Conservation (phyloP, 2,888 invertebrate species). For the Chalcis sispes region DNA sequence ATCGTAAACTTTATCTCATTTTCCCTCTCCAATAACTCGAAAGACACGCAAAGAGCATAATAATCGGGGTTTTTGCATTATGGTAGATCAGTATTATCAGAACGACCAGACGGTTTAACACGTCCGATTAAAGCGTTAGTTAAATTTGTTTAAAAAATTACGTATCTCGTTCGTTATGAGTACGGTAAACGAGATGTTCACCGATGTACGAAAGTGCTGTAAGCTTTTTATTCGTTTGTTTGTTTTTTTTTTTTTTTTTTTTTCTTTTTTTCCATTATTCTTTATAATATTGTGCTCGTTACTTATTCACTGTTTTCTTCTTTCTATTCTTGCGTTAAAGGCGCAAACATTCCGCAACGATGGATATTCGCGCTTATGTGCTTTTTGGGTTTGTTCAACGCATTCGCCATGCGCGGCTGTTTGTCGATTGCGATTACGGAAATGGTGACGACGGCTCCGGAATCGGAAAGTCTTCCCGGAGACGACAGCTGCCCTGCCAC, state of each 20-base stretch:
- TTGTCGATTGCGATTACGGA: slow-evolving; percentile 83
- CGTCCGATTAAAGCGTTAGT: too few species aligned
- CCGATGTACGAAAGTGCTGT: slow-evolving; percentile 52
- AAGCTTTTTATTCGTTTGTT: slow-evolving; percentile 5
- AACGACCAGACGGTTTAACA: slow-evolving; percentile 17
- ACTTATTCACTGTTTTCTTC: not conserved
- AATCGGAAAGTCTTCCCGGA: not conserved
- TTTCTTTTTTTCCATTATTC: not conserved
- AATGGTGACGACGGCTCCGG: slow-evolving; percentile 76
- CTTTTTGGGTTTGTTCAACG: slow-evolving; percentile 82
- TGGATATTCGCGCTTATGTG: slow-evolving; percentile 77
- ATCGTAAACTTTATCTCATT: too few species aligned
- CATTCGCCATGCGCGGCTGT: slow-evolving; percentile 84
- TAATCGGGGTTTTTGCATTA: not conserved
- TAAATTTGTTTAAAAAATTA: too few species aligned
- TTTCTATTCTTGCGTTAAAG: slow-evolving; percentile 47
- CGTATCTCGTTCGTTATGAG: too few species aligned
- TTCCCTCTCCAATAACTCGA: slow-evolving; percentile 5
- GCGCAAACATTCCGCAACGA: slow-evolving; percentile 48
- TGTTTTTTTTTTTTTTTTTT: not conserved
- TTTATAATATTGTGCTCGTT: not conserved
- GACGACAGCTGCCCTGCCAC: slow-evolving; percentile 36
- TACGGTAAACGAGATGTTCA: slow-evolving; percentile 41
- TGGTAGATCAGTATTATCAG: slow-evolving; percentile 29
- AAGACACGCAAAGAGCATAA: not conserved